Conservation (phyloP, 1,140 invertebrate genomes). For the Lepidotrigona ventralis region DNA sequence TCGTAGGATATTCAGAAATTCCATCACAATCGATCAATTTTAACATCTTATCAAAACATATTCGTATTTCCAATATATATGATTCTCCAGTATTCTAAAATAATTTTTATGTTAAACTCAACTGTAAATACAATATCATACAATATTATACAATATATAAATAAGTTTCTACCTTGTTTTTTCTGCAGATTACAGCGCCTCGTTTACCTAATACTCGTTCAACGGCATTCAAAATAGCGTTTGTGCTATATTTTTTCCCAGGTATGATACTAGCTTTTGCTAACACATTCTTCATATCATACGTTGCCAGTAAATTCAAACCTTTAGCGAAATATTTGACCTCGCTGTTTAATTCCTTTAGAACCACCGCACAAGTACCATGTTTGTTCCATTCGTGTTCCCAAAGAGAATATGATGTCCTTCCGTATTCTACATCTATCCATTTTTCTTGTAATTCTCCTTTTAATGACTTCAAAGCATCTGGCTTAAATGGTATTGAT, state of each 20-base stretch:
- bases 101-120: neutral
- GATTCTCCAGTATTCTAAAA: constrained; percentile 79
- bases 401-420: constrained; percentile 85
- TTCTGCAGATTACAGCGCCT: constrained; percentile 62
- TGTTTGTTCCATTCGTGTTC: constrained; percentile 93
- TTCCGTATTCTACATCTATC: constrained; percentile 86
- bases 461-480: constrained; percentile 82
- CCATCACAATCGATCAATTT: constrained; percentile 83
- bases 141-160: neutral
- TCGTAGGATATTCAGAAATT: constrained; percentile 77
- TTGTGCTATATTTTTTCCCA: constrained; percentile 80
- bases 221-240: constrained; percentile 82
- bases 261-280: constrained; percentile 82
- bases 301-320: constrained; percentile 83
- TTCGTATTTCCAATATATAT: constrained; percentile 78
- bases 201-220: constrained; percentile 67
- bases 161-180: constrained; percentile 59
- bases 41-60: constrained; percentile 85
- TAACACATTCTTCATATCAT: constrained; percentile 84
- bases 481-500: constrained; percentile 83
- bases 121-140: neutral
- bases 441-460: constrained; percentile 84
- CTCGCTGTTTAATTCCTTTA: constrained; percentile 84
- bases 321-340: constrained; percentile 88
- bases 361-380: constrained; percentile 87